Base-by-base conservation (phyloP, 2,113 vertebrate species). In the Cercocebus atys region DNA sequence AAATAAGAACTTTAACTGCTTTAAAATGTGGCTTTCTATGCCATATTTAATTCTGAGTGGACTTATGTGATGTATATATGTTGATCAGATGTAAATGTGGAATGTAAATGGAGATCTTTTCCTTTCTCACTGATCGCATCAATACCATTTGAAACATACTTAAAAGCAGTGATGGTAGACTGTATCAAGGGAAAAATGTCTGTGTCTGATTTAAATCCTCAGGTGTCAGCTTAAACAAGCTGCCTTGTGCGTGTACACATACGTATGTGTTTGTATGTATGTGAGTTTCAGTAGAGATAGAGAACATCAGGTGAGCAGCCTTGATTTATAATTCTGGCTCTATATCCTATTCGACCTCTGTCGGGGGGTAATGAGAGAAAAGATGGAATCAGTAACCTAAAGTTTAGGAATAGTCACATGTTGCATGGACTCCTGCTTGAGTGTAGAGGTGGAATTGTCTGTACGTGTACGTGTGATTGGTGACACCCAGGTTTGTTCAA, bases 71-170 rank as follows among this genome's bases (percentile, higher is more conserved):
- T 82, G 35, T 76, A 35, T 70, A 40, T 79, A 83, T 73, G 93
- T 80, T 90, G 35, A 68, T 72, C 25, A 87, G 14, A 66, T 85
- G 32, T 57, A 57, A 93, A 94, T 78, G 50, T 76, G 17, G 45
- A 95, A 32, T 90, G 14, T 88, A 68, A 95, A 70, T 83, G 50
- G 88, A 87, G 8, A 76, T 57, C 47, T 83, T 96, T 61, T 55
- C 32, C 35, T 93, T 95, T 75, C 20, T 73, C 18, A 73, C 11
- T 61, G 52, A 55, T 84, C 16, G 9, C 47, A 61, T 91, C 35
- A 32, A 8, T 35, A 76, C 8, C 10, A 52, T 81, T 64, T 50
- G 94, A 52, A 92, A 82, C 25, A n/a, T n/a, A 38, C 22, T n/a
- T 82, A 22, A 23, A 87, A 80, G 5, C 1, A 55, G 38, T 40